Conservation (phyloP, 2,888 invertebrate species). For the Aphodius sticticus region DNA sequence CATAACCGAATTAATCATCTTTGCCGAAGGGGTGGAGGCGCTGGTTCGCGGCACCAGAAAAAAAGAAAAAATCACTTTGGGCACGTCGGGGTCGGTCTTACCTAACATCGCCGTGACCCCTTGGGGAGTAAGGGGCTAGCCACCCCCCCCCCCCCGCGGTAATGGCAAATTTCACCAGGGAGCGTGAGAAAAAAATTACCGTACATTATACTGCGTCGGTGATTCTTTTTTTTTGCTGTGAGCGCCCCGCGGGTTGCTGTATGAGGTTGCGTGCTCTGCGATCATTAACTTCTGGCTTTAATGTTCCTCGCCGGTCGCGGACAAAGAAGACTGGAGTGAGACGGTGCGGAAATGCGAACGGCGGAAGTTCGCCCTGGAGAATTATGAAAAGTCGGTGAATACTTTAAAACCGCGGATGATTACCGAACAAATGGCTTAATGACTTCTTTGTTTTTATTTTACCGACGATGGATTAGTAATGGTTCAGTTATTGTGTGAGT, state of each 20-base stretch:
- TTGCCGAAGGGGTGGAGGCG: background rate
- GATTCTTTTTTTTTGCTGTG: background rate
- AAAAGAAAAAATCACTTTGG: background rate
- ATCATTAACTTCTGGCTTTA: slow-evolving; percentile 4
- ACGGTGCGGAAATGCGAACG: background rate
- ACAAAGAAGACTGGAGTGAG: background rate
- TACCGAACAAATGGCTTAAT: background rate
- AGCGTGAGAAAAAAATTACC: slow-evolving; percentile 4
- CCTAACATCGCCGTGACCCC: background rate
- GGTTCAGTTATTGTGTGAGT: no score
- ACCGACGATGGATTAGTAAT: background rate
- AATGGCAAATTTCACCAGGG: background rate
- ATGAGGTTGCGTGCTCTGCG: background rate
- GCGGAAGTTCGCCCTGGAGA: background rate
- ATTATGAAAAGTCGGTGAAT: background rate
- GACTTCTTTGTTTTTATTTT: background rate
- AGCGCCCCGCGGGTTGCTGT: background rate
- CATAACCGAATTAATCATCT: background rate
- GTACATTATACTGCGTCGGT: background rate
- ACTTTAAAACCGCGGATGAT: background rate
- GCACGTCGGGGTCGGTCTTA: background rate
- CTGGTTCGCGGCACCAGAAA: no score
- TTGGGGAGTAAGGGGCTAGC: background rate
- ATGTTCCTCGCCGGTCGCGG: background rate
- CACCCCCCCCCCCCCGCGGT: background rate